Percentiles rank a stretch among this genome's conserved stretches.
Evolutionary conservation across 1,140 invertebrate species (phyloP).

Genomic region (Lordiphosa stackelbergi): DNA sequence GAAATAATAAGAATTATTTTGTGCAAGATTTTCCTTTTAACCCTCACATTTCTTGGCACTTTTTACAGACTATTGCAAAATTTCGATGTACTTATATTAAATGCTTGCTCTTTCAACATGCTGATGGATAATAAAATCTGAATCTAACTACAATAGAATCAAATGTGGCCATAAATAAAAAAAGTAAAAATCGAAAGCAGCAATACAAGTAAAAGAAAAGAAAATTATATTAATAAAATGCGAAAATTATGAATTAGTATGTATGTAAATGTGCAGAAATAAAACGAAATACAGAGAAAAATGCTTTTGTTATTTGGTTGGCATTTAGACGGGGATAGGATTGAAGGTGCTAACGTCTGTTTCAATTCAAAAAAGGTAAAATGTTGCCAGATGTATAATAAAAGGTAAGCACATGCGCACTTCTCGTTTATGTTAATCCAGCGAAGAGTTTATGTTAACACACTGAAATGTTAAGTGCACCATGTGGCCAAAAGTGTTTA

Average conservation of each 20-base stretch:
- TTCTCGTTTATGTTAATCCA: neutral
- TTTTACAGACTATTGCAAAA: constrained; percentile 31
- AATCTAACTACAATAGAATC: constrained; percentile 26
- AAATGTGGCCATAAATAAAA: constrained; percentile 26
- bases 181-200: constrained; percentile 15
- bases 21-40: neutral
- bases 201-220: constrained; percentile 43
- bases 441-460: neutral
- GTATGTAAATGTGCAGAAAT: constrained; percentile 70
- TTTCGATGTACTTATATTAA: constrained; percentile 11
- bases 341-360: neutral
- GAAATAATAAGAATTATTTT: neutral
- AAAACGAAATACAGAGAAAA: constrained; percentile 47
- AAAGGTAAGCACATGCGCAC: neutral
- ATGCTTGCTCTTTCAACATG: constrained; percentile 41
- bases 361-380: neutral
- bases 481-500: too few relatives aligned
- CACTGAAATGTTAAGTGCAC: neutral
- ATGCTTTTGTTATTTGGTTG: neutral
- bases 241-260: constrained; percentile 61
- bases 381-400: neutral
- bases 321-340: too few relatives aligned
- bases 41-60: constrained; percentile 20
- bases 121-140: constrained; percentile 5
- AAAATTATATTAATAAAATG: constrained; percentile 35